Evolutionary conservation across 1,140 invertebrate genomes (phyloP).

Genomic region (Berghia stephanieae): DNA sequence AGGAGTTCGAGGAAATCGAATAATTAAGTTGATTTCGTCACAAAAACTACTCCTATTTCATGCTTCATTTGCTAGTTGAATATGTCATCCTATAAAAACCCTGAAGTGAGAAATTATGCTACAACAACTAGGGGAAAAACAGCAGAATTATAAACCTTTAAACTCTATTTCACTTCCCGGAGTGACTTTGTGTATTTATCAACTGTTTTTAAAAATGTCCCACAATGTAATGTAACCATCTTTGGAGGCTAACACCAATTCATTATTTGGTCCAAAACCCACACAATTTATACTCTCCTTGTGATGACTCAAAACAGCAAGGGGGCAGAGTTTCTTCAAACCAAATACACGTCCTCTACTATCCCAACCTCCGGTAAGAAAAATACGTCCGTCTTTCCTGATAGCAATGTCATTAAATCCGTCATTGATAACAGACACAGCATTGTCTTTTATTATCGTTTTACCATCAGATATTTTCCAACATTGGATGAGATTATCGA

Average conservation of each 20-base stretch:
- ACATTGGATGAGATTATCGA: constrained; percentile 32
- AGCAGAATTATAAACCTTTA: too few species aligned
- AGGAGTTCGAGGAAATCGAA: too few species aligned
- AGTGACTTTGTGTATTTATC: too few species aligned
- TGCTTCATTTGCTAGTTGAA: too few species aligned
- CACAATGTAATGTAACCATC: constrained; percentile 54
- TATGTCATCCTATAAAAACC: too few species aligned
- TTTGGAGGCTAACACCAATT: constrained; percentile 53
- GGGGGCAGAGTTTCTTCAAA: constrained; percentile 78
- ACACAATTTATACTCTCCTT: constrained; percentile 51
- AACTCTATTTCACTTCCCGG: too few species aligned
- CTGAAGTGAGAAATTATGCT: too few species aligned
- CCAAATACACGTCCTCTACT: constrained; percentile 79
- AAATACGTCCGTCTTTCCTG: constrained; percentile 78
- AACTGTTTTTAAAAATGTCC: constrained; percentile 52
- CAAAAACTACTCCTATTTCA: too few species aligned
- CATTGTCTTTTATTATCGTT: constrained; percentile 21
- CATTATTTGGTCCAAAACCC: constrained; percentile 44
- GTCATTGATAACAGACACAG: constrained; percentile 41
- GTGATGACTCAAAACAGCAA: constrained; percentile 76
- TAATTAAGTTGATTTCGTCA: too few species aligned
- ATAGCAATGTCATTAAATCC: constrained; percentile 71
- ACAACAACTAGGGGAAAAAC: too few species aligned
- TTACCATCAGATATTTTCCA: constrained; percentile 37
- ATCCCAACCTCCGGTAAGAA: constrained; percentile 81